A percentile compares a stretch with the other conserved stretches of the same genome.
Evolutionary conservation across 2,888 invertebrate species (phyloP).

Genomic region (Drosophila paracracens): DNA sequence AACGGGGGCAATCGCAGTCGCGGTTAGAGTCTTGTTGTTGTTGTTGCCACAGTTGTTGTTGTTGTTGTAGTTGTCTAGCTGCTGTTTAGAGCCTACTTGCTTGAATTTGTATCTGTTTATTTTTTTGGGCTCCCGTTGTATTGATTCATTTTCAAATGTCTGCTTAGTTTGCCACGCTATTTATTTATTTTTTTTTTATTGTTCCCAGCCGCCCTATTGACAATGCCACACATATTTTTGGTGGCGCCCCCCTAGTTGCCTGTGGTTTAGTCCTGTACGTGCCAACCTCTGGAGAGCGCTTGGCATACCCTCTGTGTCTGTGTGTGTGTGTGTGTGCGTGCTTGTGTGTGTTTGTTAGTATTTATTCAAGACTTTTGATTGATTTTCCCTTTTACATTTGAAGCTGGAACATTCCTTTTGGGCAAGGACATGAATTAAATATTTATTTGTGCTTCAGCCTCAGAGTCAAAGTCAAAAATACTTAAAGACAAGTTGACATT

Average conservation of each 20-base stretch:
- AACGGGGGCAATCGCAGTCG: conserved; percentile 31
- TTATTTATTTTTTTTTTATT: conserved; percentile 68
- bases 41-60: not conserved
- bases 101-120: conserved; percentile 18
- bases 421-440: conserved; percentile 58
- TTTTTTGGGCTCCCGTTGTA: conserved; percentile 37
- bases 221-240: not conserved
- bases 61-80: not conserved
- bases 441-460: conserved; percentile 36
- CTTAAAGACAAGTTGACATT: conserved; percentile 34
- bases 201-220: conserved; percentile 79
- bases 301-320: conserved; percentile 17
- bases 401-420: conserved; percentile 10
- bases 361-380: conserved; percentile 71
- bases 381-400: conserved; percentile 51
- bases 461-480: conserved; percentile 11
- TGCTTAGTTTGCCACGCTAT: conserved; percentile 31
- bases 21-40: conserved; percentile 42
- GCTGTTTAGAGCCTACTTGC: conserved; percentile 5
- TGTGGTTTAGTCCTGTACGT: conserved; percentile 49
- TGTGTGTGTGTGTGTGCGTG: conserved; percentile 24
- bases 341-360: conserved; percentile 46
- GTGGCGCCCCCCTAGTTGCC: conserved; percentile 12
- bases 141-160: conserved; percentile 63
- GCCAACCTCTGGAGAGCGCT: conserved; percentile 42